Conservation (phyloP, 2,888 invertebrate species). For the Polylopha cassiicola region DNA sequence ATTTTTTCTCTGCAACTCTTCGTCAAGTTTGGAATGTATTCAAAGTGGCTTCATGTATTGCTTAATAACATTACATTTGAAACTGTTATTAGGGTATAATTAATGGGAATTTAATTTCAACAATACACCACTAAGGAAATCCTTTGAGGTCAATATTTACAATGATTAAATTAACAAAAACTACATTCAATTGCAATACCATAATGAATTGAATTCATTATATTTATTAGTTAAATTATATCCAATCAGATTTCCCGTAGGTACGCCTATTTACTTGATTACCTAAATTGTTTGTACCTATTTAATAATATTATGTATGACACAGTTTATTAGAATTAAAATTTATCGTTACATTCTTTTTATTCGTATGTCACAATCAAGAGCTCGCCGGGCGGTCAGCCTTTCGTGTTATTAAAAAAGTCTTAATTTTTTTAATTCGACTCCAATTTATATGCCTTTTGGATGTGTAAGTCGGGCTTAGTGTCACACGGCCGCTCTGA, state of each 20-base stretch:
- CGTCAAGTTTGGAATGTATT: slow-evolving; percentile 19
- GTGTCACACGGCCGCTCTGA: slow-evolving; percentile 57
- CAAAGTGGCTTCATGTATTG: slow-evolving; percentile 6
- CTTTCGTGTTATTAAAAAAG: slow-evolving; percentile 56
- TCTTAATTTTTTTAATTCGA: slow-evolving; percentile 62
- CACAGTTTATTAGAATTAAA: slow-evolving; percentile 2
- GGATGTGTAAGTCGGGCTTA: slow-evolving; percentile 67
- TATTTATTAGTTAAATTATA: too few species aligned
- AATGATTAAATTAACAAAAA: slow-evolving; percentile 16
- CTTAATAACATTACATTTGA: slow-evolving; percentile 3
- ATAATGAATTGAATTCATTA: too few species aligned
- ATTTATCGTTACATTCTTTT: slow-evolving; percentile 12
- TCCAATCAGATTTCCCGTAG: too few species aligned
- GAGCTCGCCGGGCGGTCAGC: slow-evolving; percentile 32
- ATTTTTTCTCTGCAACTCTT: slow-evolving; percentile 23
- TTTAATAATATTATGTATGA: too few species aligned
- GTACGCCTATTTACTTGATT: too few species aligned
- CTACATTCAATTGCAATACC: too few species aligned
- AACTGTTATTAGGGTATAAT: not conserved
- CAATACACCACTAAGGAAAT: slow-evolving; percentile 23
- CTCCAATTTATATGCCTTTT: slow-evolving; percentile 64
- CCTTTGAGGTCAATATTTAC: slow-evolving; percentile 12
- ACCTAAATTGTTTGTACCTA: too few species aligned
- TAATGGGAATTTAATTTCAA: slow-evolving; percentile 14
- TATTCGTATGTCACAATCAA: slow-evolving; percentile 19